A percentile compares a stretch with the other conserved stretches of the same genome.
Evolutionary conservation across 1,140 invertebrate species (phyloP).

Genomic region (Heterodera carotae): DNA sequence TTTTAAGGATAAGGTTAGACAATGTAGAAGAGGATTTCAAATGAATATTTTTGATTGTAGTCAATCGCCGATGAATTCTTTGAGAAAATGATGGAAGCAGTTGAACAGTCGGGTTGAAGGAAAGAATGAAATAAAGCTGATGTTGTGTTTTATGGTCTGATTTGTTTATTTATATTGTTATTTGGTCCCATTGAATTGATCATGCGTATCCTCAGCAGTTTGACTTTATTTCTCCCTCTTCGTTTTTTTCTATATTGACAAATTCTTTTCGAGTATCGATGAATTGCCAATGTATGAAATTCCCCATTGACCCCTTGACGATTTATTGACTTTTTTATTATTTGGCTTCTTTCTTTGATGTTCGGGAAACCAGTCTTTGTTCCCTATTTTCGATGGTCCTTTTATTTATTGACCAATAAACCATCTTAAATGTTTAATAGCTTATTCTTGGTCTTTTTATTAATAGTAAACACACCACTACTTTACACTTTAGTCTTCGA

Average conservation of each 20-base stretch:
- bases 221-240: conserved; percentile 5
- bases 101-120: not conserved
- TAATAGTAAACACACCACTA: too few relatives aligned
- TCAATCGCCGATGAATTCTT: conserved; percentile 3
- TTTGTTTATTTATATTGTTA: not conserved
- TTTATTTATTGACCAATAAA: not conserved
- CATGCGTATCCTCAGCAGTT: not conserved
- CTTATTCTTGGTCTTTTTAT: too few relatives aligned
- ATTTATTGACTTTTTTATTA: too few relatives aligned
- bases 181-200: not conserved
- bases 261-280: not conserved
- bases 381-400: not conserved
- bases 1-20: conserved; percentile 35
- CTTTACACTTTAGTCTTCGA: too few relatives aligned
- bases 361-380: too few relatives aligned
- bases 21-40: not conserved
- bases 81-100: conserved; percentile 27
- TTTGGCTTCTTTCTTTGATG: too few relatives aligned
- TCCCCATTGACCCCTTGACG: too few relatives aligned
- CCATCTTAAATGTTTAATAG: too few relatives aligned
- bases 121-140: too few relatives aligned
- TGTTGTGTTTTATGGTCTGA: too few relatives aligned
- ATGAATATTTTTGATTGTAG: not conserved
- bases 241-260: not conserved
- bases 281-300: too few relatives aligned